Evolutionary conservation across 2,888 invertebrate species (phyloP).

Genomic region (Trichopoda pennipes): DNA sequence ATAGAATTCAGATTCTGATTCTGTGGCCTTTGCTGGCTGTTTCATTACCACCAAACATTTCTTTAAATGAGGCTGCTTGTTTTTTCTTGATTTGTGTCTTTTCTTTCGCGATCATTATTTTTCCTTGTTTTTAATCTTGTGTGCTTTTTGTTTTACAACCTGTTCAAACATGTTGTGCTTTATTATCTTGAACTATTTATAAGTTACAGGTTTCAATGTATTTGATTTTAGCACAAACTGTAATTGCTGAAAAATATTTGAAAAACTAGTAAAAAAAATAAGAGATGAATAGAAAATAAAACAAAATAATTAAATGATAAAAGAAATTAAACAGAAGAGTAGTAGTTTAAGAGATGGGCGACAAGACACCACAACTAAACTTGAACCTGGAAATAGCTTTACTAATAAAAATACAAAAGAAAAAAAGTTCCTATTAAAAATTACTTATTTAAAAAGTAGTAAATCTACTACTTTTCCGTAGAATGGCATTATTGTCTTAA

Average conservation of each 20-base stretch:
- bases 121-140: conserved; percentile 20
- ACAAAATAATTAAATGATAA: no score
- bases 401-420: no score
- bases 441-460: no score
- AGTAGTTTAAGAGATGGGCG: no score
- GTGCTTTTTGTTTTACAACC: conserved; percentile 48
- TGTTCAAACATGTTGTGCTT: conserved; percentile 36
- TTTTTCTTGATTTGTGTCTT: not conserved
- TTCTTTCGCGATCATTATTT: not conserved
- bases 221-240: conserved; percentile 15
- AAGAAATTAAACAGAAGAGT: no score
- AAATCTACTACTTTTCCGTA: no score
- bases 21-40: not conserved
- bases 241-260: not conserved
- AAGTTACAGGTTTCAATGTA: conserved; percentile 31
- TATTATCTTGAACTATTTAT: conserved; percentile 38
- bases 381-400: no score
- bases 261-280: not conserved
- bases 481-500: no score
- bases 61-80: not conserved
- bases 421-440: no score
- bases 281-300: not conserved
- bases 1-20: conserved; percentile 11
- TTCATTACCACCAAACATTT: not conserved
- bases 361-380: no score